Percentiles rank a stretch among this genome's conserved stretches.
Conservation (phyloP, 2,113 vertebrate species). For the Calidris pugnax region DNA sequence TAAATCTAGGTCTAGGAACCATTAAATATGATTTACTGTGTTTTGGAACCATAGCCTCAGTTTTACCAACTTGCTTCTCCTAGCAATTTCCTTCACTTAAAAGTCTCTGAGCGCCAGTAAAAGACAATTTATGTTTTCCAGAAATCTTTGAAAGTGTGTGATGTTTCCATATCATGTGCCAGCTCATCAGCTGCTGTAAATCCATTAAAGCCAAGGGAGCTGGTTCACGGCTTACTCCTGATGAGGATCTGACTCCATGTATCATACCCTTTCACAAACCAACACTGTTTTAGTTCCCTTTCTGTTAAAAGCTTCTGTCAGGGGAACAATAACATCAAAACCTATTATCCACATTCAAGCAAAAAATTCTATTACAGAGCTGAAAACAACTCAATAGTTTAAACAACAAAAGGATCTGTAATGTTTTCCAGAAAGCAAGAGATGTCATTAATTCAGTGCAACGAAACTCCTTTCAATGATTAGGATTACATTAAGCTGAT, state of each 20-base stretch:
- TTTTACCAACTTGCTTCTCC: neutral
- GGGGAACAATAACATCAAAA: neutral
- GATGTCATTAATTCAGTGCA: neutral
- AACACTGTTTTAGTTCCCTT: neutral
- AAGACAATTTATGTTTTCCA: neutral
- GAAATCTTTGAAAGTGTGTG: neutral
- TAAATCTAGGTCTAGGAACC: neutral
- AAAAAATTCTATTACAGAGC: neutral
- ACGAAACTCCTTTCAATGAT: neutral
- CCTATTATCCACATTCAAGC: neutral
- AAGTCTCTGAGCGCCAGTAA: neutral
- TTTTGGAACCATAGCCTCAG: neutral
- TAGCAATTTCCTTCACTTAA: neutral
- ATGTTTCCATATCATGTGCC: neutral
- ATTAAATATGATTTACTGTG: neutral
- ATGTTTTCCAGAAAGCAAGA: neutral
- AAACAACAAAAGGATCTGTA: neutral
- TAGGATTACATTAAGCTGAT: neutral
- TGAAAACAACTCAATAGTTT: neutral
- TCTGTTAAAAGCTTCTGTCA: conserved; percentile 2
- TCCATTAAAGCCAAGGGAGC: neutral
- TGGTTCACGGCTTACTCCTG: neutral
- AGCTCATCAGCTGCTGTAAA: neutral
- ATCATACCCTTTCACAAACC: neutral
- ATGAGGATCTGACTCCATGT: neutral